Base-by-base conservation (phyloP, 2,797 vertebrate species). In the Platyrinchus mystaceus region DNA sequence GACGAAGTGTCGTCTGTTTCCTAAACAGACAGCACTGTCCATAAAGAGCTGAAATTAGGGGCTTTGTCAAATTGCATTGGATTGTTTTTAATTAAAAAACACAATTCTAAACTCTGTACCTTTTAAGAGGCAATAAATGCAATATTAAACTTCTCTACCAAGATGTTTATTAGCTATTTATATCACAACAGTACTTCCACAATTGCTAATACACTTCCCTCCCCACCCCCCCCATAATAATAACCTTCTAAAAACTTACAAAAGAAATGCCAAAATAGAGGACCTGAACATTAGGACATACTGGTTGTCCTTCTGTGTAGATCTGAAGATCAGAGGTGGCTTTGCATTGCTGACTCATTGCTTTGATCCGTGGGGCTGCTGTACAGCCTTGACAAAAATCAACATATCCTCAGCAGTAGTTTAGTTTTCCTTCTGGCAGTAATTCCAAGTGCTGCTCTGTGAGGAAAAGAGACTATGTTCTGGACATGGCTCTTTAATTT, bases 31-130 rank as follows among this genome's bases (percentile, higher is more conserved):
- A 59, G 27, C 66, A n/a, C 71, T 53, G 66, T 67, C 76, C 53
- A 87, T 85, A 70, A 43, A 58, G 43, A 90, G 39, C 67, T 85
- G 67, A 85, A 92, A 67, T 69, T 36, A 67, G 1, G 8, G 55
- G 39, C 67, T 90, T 70, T 67, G 70, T 87, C 83, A 82, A 56
- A 82, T 81, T 49, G 28, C 22, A 49, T 17, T 82, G 75, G 28
- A 60, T 92, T 87, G 75, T 63, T 94, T 82, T 94, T 88, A 78
- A 95, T 90, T 92, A 85, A 85, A 87, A 93, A 75, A 7, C 46
- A 67, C 58, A 70, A 10, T 84, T 28, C 50, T 86, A 59, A 89
- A 76, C 44, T 84, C 64, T 75, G 27, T 64, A 47, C 32, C 23
- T n/a, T 79, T 93, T 50, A 41, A 67, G 28, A 70, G 30, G 32